Evolutionary conservation across 2,113 vertebrate genomes (phyloP).

Genomic region (Castor canadensis): DNA sequence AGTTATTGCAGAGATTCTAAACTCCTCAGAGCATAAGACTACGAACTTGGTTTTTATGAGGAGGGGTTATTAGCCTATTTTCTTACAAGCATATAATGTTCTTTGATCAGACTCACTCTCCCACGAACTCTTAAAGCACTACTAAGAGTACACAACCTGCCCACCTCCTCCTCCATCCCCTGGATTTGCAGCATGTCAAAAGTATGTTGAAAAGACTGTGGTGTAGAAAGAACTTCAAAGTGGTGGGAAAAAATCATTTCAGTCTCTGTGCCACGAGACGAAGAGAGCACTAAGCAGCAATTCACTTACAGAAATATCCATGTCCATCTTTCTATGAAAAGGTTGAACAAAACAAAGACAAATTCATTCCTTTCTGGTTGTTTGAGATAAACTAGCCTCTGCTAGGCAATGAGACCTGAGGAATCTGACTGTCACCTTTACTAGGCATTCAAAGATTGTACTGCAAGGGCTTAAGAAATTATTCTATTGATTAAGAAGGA

Average conservation of each 20-base stretch:
- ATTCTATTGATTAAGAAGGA: neutral
- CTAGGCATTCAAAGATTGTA: neutral
- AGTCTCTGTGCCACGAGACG: neutral
- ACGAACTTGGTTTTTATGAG: too few species aligned
- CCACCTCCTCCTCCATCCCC: neutral
- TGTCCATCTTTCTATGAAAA: constrained; percentile 32
- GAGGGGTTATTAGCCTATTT: too few species aligned
- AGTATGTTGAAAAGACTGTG: neutral
- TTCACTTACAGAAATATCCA: neutral
- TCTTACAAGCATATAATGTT: too few species aligned
- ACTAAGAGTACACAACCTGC: neutral
- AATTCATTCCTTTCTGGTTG: neutral
- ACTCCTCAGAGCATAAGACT: neutral
- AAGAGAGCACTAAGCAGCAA: neutral
- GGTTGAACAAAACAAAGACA: neutral
- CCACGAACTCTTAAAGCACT: neutral
- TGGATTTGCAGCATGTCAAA: neutral
- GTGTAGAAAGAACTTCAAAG: neutral
- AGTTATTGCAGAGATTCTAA: neutral
- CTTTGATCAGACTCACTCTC: too few species aligned
- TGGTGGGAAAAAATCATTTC: neutral
- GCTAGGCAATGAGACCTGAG: neutral
- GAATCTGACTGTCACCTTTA: neutral
- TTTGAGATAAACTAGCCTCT: too few species aligned
- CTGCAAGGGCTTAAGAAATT: neutral